A percentile compares a stretch with the other conserved stretches of the same genome.
These are phyloP conservation scores for Trissolcus japonicus DNA, from an alignment of 2,888 invertebrate species.

Conservation along the genomic window DNA sequence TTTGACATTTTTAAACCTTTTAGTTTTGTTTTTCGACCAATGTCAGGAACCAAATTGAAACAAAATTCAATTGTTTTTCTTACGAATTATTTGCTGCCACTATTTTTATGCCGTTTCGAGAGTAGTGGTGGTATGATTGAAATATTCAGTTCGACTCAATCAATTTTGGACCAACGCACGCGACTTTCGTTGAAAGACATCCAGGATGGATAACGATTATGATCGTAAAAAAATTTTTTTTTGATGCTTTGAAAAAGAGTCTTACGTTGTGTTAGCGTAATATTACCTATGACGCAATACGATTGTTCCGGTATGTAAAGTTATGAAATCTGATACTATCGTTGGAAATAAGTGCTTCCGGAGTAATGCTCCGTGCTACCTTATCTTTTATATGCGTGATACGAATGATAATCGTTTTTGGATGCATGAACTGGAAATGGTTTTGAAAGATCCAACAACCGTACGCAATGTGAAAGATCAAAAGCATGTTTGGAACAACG, in stretches of 20 bases:
- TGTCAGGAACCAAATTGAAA: too few relatives aligned
- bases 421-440: constrained; percentile 24
- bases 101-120: too few relatives aligned
- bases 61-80: too few relatives aligned
- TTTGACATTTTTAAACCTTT: too few relatives aligned
- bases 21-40: too few relatives aligned
- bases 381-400: constrained; percentile 32
- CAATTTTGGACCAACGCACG: neutral
- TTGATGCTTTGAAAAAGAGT: constrained; percentile 9
- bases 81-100: too few relatives aligned
- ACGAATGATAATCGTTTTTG: constrained; percentile 14
- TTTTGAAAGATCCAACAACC: constrained; percentile 16
- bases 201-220: constrained; percentile 17
- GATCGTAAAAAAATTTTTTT: constrained; percentile 23
- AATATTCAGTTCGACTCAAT: too few relatives aligned
- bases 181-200: neutral
- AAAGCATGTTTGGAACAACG: neutral
- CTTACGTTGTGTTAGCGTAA: constrained; percentile 23
- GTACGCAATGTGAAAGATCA: constrained; percentile 8
- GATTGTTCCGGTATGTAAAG: constrained; percentile 43
- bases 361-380: constrained; percentile 33
- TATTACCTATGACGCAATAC: constrained; percentile 24
- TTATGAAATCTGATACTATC: constrained; percentile 44
- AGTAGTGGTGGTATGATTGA: too few relatives aligned
- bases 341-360: constrained; percentile 41